Base-by-base conservation (phyloP, 2,888 invertebrate species). In the Rhagium mordax region DNA sequence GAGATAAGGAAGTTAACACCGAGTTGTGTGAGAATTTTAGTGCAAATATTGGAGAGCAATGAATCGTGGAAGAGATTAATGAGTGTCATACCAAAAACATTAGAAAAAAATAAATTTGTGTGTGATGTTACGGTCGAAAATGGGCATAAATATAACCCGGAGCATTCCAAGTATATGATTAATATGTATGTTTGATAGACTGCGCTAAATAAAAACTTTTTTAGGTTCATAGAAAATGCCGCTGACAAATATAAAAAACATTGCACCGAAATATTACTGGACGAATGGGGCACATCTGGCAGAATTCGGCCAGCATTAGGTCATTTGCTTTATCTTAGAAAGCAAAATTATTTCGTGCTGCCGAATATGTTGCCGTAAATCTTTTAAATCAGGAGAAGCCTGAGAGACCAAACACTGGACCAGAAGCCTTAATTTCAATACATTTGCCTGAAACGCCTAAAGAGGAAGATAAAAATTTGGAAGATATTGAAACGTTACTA, bases 221-320 rank as follows among this genome's bases (percentile, higher is more conserved):
- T 67, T 79, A 94, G 94, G 68, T 86, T 93, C 74, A 92, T 96
- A 66, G 94, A 95, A 86, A 89, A 91, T 77, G 91, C 90, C 7
- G 88, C 90, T 8, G 82, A 83, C 6, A 88, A 88, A 53, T 89
- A 89, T 65, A 88, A 88, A 15, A 88, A 90, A 76, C 86, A 89
- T n/a, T 93, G 92, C 82, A 91, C 94, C 0, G 93, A 94, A 84
- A 93, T 96, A 70, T 89, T 97, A 74, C 90, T 97, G 62, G 93
- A 95, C 53, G 96, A 97, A 88, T 97, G 96, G 96, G 92, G 94
- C 24, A 94, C 95, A 0, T 94, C 94, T 41, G 96, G 96, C 0
- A 96, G 2, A 90, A 89, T 90, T 33, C 89, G 95, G 62, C 96
- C 96, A 0, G 93, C 93, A 0, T 85, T 96, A 3, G 89, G 90